Conservation (phyloP, 2,113 vertebrate genomes). For the Caracal caracal region DNA sequence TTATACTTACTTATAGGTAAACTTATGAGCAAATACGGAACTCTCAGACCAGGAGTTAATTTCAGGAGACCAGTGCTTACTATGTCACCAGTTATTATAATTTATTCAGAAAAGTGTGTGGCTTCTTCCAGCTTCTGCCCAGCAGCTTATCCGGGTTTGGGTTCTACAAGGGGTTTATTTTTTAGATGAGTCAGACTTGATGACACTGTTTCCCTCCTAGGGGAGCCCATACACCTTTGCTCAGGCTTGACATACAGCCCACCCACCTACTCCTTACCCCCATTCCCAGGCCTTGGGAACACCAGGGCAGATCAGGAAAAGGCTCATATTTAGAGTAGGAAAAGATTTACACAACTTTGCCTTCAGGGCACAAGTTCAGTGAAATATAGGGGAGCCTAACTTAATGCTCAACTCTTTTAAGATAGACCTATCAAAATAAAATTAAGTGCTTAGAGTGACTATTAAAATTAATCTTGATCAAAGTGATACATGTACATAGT, state of each 20-base stretch:
- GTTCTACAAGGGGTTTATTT: neutral
- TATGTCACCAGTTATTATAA: neutral
- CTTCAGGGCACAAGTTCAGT: neutral
- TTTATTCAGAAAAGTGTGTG: neutral
- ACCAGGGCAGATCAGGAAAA: neutral
- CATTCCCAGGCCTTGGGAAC: neutral
- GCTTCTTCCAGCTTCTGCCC: neutral
- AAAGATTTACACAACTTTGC: neutral
- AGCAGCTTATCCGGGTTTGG: neutral
- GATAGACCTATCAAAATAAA: constrained; percentile 14
- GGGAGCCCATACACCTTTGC: neutral
- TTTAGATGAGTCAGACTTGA: neutral
- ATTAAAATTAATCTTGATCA: constrained; percentile 34
- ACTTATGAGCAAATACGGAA: constrained; percentile 29
- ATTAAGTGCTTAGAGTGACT: neutral
- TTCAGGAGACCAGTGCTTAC: constrained; percentile 60
- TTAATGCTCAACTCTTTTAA: neutral
- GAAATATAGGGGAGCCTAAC: neutral
- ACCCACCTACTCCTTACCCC: neutral
- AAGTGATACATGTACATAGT: neutral
- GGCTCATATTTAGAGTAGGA: neutral
- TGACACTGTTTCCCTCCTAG: neutral
- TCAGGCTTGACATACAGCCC: neutral
- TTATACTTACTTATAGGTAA: constrained; percentile 74
- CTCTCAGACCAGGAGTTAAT: constrained; percentile 52